Base-by-base conservation (phyloP, 2,888 invertebrate species). In the Enchytraeus crypticus region DNA sequence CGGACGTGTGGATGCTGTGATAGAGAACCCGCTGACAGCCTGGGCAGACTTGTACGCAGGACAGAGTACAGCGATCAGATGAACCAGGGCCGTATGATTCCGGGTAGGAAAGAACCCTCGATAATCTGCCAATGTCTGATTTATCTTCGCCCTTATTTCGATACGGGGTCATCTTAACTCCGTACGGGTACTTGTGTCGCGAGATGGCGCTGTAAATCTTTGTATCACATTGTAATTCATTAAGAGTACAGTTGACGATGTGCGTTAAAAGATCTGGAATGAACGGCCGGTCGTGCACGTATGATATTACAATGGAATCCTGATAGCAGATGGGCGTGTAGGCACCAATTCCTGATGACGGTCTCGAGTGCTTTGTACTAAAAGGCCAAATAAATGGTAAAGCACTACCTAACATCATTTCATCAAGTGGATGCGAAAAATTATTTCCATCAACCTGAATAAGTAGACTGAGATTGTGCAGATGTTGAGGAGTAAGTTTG, bases 321-420 rank as follows among this genome's bases (percentile, higher is more conserved):
- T 63, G 53, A 45, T 69, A 69, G 51, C 69, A 69, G 46, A 69
- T 46, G 8, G 66, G 67, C 5, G 60, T 64, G 53, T 67, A 69
- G 5, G 64, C 38, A 3, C 67, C 67, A 29, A 69, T 56, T 2
- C 69, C 69, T 0, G 68, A 66, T 3, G 62, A 59, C 4, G 65
- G 64, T 23, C 55, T 47, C 4, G 58, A 23, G 51, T 67, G 67
- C 18, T 54, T 46, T 0, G 66, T 61, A 56, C 59, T 67, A 30
- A 69, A 45, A 18, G 69, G 69, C 23, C 47, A 33, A 18, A 67
- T n/a, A 34, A 69, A 69, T 21, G 69, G 69, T 29, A 43, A 57
- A n/a, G 55, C 33, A 14, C 58, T 56, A 1, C 61, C 66, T 33
- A 58, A 59, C 61, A 64, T 58, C 18, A 69, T 27, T 51, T 65